Evolutionary conservation across 2,113 vertebrate genomes (phyloP).

Genomic region (Ivindomyrus marchei): DNA sequence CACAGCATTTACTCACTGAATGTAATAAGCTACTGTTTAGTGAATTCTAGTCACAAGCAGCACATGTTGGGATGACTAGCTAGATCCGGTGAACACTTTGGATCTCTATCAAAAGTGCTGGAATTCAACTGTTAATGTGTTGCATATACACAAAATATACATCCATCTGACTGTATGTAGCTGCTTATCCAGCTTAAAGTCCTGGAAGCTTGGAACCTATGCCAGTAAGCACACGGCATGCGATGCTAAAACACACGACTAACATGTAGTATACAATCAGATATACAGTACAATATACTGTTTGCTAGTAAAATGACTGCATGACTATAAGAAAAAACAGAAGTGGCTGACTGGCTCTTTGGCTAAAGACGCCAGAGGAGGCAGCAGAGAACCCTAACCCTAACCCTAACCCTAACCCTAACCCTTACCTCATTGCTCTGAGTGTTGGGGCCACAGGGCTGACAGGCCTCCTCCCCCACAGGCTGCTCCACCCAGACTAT

Average conservation of each 20-base stretch:
- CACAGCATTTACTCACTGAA: neutral
- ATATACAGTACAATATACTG: neutral
- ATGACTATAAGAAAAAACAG: neutral
- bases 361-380: neutral
- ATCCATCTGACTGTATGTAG: neutral
- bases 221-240: neutral
- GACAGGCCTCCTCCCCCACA: conserved; percentile 64
- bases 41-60: neutral
- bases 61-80: neutral
- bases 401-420: too few species aligned
- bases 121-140: neutral
- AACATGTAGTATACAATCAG: neutral
- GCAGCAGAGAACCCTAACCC: neutral
- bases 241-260: neutral
- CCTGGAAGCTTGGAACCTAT: neutral
- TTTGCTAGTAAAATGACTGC: neutral
- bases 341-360: neutral
- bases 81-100: neutral
- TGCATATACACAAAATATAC: neutral
- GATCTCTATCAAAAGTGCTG: neutral
- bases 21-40: neutral
- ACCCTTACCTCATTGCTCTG: conserved; percentile 68
- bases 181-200: neutral
- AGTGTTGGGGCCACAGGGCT: conserved; percentile 76
- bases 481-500: conserved; percentile 67